Conservation (phyloP, 2,113 vertebrate genomes). For the Dolichallabes microphthalmus region DNA sequence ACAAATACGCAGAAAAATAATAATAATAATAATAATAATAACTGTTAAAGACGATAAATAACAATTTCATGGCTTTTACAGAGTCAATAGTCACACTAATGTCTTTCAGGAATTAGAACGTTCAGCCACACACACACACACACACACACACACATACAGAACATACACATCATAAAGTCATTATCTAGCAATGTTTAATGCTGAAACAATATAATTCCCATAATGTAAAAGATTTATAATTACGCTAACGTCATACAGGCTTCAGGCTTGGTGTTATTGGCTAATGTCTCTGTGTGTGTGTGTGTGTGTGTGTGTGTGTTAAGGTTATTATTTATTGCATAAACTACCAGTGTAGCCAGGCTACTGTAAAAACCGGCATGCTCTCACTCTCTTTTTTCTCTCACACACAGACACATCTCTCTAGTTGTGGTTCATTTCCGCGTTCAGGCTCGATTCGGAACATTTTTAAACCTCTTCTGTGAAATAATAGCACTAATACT, state of each 20-base stretch:
- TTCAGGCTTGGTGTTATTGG: not conserved
- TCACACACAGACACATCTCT: not conserved
- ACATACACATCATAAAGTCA: not conserved
- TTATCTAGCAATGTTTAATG: slow-evolving; percentile 1
- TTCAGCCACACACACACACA: not conserved
- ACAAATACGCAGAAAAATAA: not conserved
- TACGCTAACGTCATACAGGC: not conserved
- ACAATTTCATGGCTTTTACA: not conserved
- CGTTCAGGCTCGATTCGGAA: not conserved
- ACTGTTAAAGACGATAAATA: slow-evolving; percentile 1
- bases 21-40: not conserved
- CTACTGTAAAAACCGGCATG: not conserved
- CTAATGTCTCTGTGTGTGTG: too few relatives aligned
- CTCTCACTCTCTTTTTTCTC: too few relatives aligned
- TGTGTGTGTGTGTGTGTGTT: not conserved
- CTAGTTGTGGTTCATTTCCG: not conserved
- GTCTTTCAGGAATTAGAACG: not conserved
- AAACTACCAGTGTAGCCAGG: not conserved
- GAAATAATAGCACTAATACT: not conserved
- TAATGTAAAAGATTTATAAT: not conserved
- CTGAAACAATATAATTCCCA: not conserved
- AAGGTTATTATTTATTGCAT: not conserved
- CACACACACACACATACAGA: not conserved
- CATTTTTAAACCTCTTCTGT: not conserved
- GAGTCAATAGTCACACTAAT: not conserved